Evolutionary conservation across 2,113 vertebrate species (phyloP).

Genomic region (Planiliza haematocheilus): DNA sequence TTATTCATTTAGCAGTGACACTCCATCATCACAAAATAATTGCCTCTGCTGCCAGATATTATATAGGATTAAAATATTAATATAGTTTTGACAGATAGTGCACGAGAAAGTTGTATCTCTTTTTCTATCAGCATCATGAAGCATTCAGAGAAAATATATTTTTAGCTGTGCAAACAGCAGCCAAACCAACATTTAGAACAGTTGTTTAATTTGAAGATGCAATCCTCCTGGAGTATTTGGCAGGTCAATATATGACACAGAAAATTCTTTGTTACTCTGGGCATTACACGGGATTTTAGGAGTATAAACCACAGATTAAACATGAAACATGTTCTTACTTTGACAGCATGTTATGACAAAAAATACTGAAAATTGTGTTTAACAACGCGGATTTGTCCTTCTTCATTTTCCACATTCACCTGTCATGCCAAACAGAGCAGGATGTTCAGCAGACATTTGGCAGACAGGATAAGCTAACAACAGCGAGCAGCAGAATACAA

Average conservation of each 20-base stretch:
- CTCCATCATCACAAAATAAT: constrained; percentile 62
- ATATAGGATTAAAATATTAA: constrained; percentile 61
- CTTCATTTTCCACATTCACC: background rate
- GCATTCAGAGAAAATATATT: constrained; percentile 8
- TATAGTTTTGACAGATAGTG: constrained; percentile 37
- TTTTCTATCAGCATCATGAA: constrained; percentile 1
- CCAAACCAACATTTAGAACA: background rate
- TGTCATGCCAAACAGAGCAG: background rate
- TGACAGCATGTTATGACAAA: background rate
- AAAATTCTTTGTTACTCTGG: too few relatives aligned
- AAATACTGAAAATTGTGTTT: background rate
- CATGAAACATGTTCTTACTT: background rate
- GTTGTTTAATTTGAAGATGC: background rate
- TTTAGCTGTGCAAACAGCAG: constrained; percentile 31
- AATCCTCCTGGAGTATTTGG: background rate
- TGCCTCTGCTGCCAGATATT: constrained; percentile 51
- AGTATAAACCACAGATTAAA: background rate
- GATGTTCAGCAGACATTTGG: background rate
- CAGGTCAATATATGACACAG: background rate
- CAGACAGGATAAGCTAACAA: background rate
- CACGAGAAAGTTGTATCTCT: constrained; percentile 21
- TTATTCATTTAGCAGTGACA: constrained; percentile 62
- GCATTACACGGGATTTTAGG: too few relatives aligned
- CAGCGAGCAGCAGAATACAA: background rate
- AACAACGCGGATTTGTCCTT: background rate